Evolutionary conservation across 2,888 invertebrate genomes (phyloP).

Genomic region (Camptogramma bilineatum): DNA sequence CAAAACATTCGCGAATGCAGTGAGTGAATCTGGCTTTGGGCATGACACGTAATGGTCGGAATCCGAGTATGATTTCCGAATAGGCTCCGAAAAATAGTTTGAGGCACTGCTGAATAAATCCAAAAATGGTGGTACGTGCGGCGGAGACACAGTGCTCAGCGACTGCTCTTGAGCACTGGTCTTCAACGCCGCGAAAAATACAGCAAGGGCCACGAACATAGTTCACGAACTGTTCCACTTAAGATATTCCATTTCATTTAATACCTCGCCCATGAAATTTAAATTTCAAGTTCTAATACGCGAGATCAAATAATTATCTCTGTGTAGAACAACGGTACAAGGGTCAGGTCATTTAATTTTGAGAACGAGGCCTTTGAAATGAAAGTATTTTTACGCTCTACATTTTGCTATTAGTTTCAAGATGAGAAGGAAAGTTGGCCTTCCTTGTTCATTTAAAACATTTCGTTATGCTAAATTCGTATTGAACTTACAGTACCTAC

Average conservation of each 20-base stretch:
- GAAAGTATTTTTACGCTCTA: slow-evolving; percentile 50
- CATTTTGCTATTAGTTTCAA: slow-evolving; percentile 32
- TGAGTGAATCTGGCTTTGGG: slow-evolving; percentile 69
- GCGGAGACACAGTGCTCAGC: slow-evolving; percentile 63
- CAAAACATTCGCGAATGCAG: slow-evolving; percentile 73
- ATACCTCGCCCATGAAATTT: slow-evolving; percentile 79
- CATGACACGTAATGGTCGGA: slow-evolving; percentile 66
- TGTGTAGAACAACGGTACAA: slow-evolving; percentile 63
- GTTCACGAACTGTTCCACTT: slow-evolving; percentile 76
- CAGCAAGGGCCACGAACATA: slow-evolving; percentile 70
- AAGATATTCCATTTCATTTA: slow-evolving; percentile 66
- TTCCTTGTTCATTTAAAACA: neutral
- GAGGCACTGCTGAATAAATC: slow-evolving; percentile 75
- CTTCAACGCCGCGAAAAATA: slow-evolving; percentile 62
- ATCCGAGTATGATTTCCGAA: slow-evolving; percentile 72
- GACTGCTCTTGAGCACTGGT: slow-evolving; percentile 69
- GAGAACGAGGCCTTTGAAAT: slow-evolving; percentile 51
- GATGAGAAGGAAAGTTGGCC: slow-evolving; percentile 8
- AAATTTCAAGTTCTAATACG: slow-evolving; percentile 69
- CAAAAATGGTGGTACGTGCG: slow-evolving; percentile 63
- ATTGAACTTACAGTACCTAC: too few relatives aligned
- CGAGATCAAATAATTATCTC: slow-evolving; percentile 67
- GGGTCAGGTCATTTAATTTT: slow-evolving; percentile 61
- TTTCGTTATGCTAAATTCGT: neutral
- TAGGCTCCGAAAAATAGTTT: slow-evolving; percentile 67